Base-by-base conservation (phyloP, 2,113 vertebrate genomes). In the Lepisosteus oculatus region DNA sequence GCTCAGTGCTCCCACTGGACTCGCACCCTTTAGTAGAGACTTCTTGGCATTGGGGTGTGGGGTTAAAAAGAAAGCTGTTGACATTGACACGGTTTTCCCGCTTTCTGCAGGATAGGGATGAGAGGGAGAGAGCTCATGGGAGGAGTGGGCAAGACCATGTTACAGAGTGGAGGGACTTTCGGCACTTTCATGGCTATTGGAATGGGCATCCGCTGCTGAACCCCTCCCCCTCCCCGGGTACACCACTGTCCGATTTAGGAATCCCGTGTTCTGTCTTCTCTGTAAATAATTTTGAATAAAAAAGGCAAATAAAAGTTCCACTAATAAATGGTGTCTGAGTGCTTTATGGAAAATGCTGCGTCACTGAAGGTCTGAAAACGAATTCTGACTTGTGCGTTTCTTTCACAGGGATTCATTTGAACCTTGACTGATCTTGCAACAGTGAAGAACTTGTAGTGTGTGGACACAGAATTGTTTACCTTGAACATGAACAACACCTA, bases 161-260 rank as follows among this genome's bases (percentile, higher is more conserved):
- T 98, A 96, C 97, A 99, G 70, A 99, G 97, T 0, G 96, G 97
- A 1, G 97, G 97, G 62, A 99, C 97, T 0, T 99, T 99, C 69
- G 97, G 97, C 45, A 99, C 95, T 3, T 98, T 99, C 89, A 98
- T 99, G 97, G 90, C 97, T 61, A 99, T 99, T 7, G 97, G 97
- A 0, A 99, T 99, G 97, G 97, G 96, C 54, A 99, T 99, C 83
- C 93, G 97, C 79, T 98, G 97, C 91, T 99, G 78, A 93, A 72
- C 74, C 1, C 51, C 47, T 47, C 51, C 15, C 7, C 72, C 63
- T 56, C 3, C 11, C 62, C 55, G 12, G 65, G 42, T 65, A 71
- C 47, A 78, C 81, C 80, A 88, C 85, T 85, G 61, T 76, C 61
- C 62, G 55, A 41, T 17, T 7, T 68, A 51, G 51, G 17, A 17